phyloP scores from a whole-genome alignment of 2,888 invertebrate genomes.

The Trachelus stipa region DNA sequence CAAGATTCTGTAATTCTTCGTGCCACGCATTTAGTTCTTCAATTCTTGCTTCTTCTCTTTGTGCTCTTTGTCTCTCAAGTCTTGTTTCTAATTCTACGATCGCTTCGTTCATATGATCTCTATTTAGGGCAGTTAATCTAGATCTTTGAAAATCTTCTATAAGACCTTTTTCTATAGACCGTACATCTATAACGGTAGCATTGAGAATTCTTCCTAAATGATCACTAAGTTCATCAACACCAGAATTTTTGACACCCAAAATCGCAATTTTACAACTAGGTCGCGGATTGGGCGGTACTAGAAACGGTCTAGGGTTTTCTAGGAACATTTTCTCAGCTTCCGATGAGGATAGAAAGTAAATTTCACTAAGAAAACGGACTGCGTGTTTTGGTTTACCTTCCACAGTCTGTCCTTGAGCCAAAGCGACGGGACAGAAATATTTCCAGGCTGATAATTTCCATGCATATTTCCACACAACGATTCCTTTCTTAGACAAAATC shows the following conservation, averaged over 20 bases:
- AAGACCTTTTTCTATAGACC: conserved; percentile 42
- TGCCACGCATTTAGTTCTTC: conserved; percentile 65
- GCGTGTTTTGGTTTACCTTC: conserved; percentile 70
- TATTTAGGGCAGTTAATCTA: conserved; percentile 42
- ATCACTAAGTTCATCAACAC: conserved; percentile 72
- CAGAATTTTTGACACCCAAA: conserved; percentile 72
- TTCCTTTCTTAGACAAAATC: conserved; percentile 48
- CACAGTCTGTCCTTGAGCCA: conserved; percentile 69
- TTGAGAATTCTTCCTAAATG: conserved; percentile 71
- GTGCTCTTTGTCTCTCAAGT: conserved; percentile 61
- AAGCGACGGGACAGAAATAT: conserved; percentile 74
- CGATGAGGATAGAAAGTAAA: conserved; percentile 72
- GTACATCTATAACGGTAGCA: conserved; percentile 66
- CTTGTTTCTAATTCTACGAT: conserved; percentile 35
- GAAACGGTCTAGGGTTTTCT: conserved; percentile 73
- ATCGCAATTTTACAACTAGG: conserved; percentile 73
- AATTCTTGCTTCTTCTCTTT: conserved; percentile 63
- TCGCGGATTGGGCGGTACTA: conserved; percentile 71
- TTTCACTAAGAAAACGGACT: conserved; percentile 72
- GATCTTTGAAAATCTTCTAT: conserved; percentile 33
- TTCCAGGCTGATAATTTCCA: conserved; percentile 72
- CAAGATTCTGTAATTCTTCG: conserved; percentile 30
- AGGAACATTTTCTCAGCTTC: conserved; percentile 70
- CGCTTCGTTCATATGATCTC: conserved; percentile 44
- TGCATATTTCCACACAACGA: conserved; percentile 57